Evolutionary conservation across 2,797 vertebrate genomes (phyloP), one percentile per base, ranked within the genome.

Genomic region (Cynodonichthys magdalenae): DNA sequence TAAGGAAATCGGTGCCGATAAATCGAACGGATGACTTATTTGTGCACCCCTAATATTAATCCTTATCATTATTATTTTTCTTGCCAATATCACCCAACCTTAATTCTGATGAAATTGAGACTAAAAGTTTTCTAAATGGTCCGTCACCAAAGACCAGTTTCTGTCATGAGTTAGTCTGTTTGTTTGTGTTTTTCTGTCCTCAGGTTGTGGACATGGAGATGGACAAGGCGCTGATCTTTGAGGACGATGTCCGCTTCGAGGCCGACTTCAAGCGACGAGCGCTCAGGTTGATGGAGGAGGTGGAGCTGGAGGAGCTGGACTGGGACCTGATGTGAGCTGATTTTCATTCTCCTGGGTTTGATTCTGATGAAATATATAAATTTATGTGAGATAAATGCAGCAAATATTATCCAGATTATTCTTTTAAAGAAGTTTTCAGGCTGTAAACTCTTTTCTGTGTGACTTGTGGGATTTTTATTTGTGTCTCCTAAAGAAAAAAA

Each of bases 301-400:
- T 96, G 85, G 89, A 94, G 74, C 74, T 50, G 54, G 87, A 79
- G 28, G 89, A 95, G 78, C 88, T 93, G 47, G 92, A 95, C 17
- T 99, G 97, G 96, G 97, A 99, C 78, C 90, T 99, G 52, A 97
- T 99, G 96, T 99, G 90, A 84, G 95, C 56, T 19, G 1, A 1
- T 12, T 19, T 41, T 53, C 27, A 15, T 14, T 50, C 6, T 12
- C 7, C 0, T 39, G 39, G 10, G 28, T 56, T 5, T 15, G 53
- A 12, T 52, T 64, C 52, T 48, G 20, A 11, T 31, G 31, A 31
- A 7, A 9, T 9, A 9, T 31, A 31, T 31, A 9, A 7, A 9
- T 31, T 31, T 6, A 31, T 31, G 31, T 7, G 31, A 31, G 6
- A 31, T 31, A 6, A 31, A 31, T 7, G 31, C 31, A 31, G 31